phyloP scores from a whole-genome alignment of 2,888 invertebrate genomes.

The Seladonia tumulorum region DNA sequence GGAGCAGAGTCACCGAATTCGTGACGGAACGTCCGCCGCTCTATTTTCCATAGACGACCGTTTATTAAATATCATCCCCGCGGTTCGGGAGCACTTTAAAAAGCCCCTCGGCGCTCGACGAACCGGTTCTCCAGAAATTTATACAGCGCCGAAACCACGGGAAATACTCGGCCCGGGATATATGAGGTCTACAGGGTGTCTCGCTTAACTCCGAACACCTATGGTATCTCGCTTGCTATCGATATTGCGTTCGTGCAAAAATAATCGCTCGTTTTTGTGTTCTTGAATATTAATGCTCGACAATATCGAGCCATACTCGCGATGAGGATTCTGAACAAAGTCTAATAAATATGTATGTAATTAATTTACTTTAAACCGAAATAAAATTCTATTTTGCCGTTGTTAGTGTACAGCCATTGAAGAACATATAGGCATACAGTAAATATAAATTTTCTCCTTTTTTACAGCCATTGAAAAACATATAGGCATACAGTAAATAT shows the following conservation, averaged over 20 bases:
- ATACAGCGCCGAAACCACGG: not conserved
- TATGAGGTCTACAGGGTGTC: not conserved
- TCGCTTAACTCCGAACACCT: not conserved
- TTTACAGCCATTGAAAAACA: no score
- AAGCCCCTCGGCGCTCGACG: not conserved
- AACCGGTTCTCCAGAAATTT: slow-evolving; percentile 2
- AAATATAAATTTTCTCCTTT: no score
- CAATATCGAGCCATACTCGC: no score
- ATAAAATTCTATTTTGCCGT: no score
- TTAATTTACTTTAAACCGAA: no score
- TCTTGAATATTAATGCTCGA: no score
- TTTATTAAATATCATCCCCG: slow-evolving; percentile 25
- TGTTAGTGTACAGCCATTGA: no score
- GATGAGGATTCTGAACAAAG: no score
- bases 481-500: no score
- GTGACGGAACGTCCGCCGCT: slow-evolving; percentile 1
- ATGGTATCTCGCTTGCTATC: not conserved
- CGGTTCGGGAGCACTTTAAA: not conserved
- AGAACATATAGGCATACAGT: no score
- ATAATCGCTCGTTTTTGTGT: not conserved
- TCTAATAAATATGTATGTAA: no score
- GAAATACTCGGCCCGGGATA: not conserved
- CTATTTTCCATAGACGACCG: slow-evolving; percentile 36
- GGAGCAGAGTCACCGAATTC: slow-evolving; percentile 27
- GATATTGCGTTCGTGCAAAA: not conserved